A percentile compares a stretch with the other conserved stretches of the same genome.
These are phyloP conservation scores for Cremastinae sp. DNA, from an alignment of 2,888 invertebrate genomes.

Conservation along the genomic window DNA sequence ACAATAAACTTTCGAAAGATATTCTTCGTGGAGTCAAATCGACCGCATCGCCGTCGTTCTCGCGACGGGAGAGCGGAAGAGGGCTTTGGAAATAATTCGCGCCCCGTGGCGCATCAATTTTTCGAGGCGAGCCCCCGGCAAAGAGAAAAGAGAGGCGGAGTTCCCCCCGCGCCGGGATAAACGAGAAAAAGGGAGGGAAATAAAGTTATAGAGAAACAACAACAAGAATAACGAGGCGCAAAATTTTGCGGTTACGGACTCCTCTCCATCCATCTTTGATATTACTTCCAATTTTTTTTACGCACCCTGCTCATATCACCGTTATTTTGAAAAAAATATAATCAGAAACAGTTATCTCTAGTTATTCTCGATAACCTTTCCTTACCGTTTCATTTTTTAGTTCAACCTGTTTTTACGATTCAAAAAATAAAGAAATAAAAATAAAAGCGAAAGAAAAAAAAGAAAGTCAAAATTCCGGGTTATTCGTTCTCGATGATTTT, in stretches of 20 bases:
- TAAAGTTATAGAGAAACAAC: background rate
- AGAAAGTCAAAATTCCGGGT: slow-evolving; percentile 54
- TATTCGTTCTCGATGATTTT: slow-evolving; percentile 57
- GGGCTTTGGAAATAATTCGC: background rate
- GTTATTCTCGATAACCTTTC: background rate
- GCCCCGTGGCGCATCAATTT: slow-evolving; percentile 15
- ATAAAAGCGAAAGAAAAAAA: slow-evolving; percentile 4
- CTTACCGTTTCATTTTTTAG: background rate
- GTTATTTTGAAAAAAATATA: background rate
- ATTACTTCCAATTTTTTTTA: background rate
- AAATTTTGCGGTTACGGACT: slow-evolving; percentile 7
- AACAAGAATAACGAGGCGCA: background rate
- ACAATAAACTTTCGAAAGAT: slow-evolving; percentile 16
- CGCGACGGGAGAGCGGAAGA: background rate
- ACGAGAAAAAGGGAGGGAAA: slow-evolving; percentile 34
- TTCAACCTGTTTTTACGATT: background rate
- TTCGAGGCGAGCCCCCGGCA: background rate
- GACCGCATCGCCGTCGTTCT: background rate
- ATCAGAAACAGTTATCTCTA: background rate
- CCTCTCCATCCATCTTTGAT: slow-evolving; percentile 11
- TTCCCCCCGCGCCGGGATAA: background rate
- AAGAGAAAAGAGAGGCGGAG: background rate
- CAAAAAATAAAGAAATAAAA: background rate
- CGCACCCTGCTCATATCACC: background rate
- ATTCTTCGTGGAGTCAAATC: background rate